These are phyloP conservation scores for Dioctria linearis DNA, from an alignment of 2,888 invertebrate species.

Conservation along the genomic window DNA sequence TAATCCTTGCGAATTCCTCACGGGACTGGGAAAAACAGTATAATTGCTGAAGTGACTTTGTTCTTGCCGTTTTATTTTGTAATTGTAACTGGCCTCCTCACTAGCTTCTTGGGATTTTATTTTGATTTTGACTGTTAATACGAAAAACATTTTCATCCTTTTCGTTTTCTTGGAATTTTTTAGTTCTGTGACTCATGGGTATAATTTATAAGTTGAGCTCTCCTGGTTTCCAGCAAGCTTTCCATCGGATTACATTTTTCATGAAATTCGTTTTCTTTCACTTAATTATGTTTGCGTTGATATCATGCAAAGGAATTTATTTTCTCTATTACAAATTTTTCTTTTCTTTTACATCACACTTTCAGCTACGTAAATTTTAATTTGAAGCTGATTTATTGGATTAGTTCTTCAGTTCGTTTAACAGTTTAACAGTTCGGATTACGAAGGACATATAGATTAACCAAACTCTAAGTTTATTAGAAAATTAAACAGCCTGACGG, in stretches of 20 bases:
- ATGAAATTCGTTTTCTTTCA: not conserved
- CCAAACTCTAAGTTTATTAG: no score
- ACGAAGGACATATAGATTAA: no score
- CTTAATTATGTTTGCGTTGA: not conserved
- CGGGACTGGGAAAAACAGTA: not conserved
- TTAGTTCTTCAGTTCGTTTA: conserved; percentile 23
- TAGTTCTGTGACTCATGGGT: conserved; percentile 5
- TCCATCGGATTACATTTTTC: not conserved
- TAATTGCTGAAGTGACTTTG: conserved; percentile 3
- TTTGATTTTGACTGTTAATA: conserved; percentile 11
- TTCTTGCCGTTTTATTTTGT: not conserved
- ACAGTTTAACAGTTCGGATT: not conserved
- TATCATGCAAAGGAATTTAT: not conserved
- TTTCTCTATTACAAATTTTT: no score
- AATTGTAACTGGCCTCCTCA: conserved; percentile 6
- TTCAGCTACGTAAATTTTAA: not conserved
- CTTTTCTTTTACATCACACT: not conserved
- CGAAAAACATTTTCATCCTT: conserved; percentile 7
- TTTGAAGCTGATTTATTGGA: conserved; percentile 39
- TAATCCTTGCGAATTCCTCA: no score
- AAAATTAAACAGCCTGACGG: no score
- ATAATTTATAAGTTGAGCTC: conserved; percentile 18
- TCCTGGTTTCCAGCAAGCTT: not conserved
- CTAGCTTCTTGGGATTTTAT: conserved; percentile 19
- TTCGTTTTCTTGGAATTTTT: not conserved